Evolutionary conservation across 2,797 vertebrate genomes (phyloP), one percentile per base, ranked within the genome.

Genomic region (Gymnoscopelus microlampas): DNA sequence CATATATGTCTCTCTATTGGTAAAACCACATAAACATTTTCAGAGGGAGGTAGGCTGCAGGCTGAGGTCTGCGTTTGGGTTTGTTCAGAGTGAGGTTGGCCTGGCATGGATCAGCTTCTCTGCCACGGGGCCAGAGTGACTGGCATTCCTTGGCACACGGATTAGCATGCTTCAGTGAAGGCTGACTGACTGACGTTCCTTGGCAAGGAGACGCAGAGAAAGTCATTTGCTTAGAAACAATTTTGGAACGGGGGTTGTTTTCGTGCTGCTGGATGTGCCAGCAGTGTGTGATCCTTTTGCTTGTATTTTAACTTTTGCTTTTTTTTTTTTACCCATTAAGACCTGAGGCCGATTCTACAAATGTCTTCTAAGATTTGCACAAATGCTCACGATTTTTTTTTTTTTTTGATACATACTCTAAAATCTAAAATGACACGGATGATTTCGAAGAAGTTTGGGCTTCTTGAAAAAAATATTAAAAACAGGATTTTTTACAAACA

Each of bases 211-310:
- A 69, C 19, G 11, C 15, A 13, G 61, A 47, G 53, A 73, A 68
- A 57, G 50, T 79, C 50, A 32, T 82, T 80, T 80, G 53, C 19
- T 67, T 74, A 68, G 70, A 72, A 77, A 68, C 76, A 78, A 81
- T 82, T 78, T 78, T 76, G 80, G 74, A 82, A 89, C n/a, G n/a
- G 76, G 74, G 81, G 87, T 84, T 39, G 63, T 70, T 58, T 39
- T 39, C 35, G 7, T 39, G 35, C 35, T 39, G 2, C 3, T 39
- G 7, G 35, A 39, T 7, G 7, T 39, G 35, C 35, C 2, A 14
- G 7, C n/a, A 32, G 35, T 6, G 7, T 55, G 35, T 65, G 6
- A 10, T 50, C 4, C 49, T 19, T 50, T 9, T 50, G 3, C 14
- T 50, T 50, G 12, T 12, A 50, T 14, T 50, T 13, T 50, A 10